A percentile compares a stretch with the other conserved stretches of the same genome.
Evolutionary conservation across 1,140 invertebrate genomes (phyloP).

Genomic region (Metaphire vulgaris): DNA sequence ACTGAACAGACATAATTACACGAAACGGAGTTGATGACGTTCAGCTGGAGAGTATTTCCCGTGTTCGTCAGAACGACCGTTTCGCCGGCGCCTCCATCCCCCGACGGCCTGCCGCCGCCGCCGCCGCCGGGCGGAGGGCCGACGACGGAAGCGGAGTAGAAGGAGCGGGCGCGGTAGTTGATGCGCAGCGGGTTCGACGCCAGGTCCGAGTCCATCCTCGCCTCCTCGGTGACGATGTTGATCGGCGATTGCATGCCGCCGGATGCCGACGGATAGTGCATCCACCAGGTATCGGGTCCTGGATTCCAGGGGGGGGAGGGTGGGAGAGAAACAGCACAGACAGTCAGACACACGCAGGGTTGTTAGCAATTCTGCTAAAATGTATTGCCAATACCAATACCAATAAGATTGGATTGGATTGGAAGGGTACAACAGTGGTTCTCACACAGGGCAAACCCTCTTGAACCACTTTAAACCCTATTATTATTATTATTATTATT

Average conservation of each 20-base stretch:
- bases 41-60: not conserved
- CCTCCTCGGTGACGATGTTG: constrained; percentile 11
- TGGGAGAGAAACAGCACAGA: not conserved
- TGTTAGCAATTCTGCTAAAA: too few relatives aligned
- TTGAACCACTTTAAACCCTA: too few relatives aligned
- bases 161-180: not conserved
- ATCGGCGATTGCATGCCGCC: not conserved
- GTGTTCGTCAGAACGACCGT: not conserved
- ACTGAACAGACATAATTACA: too few relatives aligned
- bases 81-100: not conserved
- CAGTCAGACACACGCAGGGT: not conserved
- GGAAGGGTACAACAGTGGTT: too few relatives aligned
- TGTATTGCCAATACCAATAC: too few relatives aligned
- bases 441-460: too few relatives aligned
- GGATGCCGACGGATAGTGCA: constrained; percentile 4
- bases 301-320: not conserved
- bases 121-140: too few relatives aligned
- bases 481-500: too few relatives aligned
- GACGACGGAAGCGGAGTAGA: too few relatives aligned
- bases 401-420: too few relatives aligned
- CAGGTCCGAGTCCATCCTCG: not conserved
- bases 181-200: constrained; percentile 6
- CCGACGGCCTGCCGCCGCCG: not conserved
- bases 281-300: constrained; percentile 9
- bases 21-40: not conserved